Evolutionary conservation across 2,113 vertebrate species (phyloP), one percentile per base, ranked within the genome.

Genomic region (Colinus virginianus): DNA sequence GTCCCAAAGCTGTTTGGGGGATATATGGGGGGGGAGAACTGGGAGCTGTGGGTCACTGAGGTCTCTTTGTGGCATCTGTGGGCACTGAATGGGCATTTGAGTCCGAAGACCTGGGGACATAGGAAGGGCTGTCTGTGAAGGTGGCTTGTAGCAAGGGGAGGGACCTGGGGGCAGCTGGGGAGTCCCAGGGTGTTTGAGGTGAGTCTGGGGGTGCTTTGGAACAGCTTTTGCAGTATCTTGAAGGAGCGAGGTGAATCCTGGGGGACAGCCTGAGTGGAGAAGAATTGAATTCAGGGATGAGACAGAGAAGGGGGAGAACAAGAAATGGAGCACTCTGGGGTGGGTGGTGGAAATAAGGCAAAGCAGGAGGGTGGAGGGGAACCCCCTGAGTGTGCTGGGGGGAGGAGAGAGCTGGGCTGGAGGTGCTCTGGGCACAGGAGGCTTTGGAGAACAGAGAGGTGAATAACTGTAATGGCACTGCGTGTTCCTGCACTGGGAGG

Each of bases 361-460:
- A 43, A 34, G 38, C 28, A 59, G 36, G 34, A 2, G 11, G 56
- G 49, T 0, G 0, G 0, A 3, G 67, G 30, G 11, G 9, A 62
- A 26, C 9, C 7, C 61, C 23, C 0, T 19, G 63, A 48, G 26
- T 2, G 7, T 25, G 32, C 42, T 13, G 32, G 11, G 17, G 75
- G 13, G 70, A 49, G 64, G 15, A 78, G 69, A 43, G 69, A 48
- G 62, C 0, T 0, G 3, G 5, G 48, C 28, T 2, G 1, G 46
- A 30, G 49, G 4, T 20, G 5, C 6, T 4, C 0, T 0, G 5
- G 53, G 30, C 58, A 15, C 59, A 17, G 87, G 77, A 40, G 58
- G 4, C 26, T 21, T 3, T 9, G 7, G 22, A 56, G n/a, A 32
- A 32, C 74, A 67, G 82, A 70, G 78, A 30, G 62, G 58, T 77